Evolutionary conservation across 2,888 invertebrate species (phyloP).

Genomic region (Tineola bisselliella): DNA sequence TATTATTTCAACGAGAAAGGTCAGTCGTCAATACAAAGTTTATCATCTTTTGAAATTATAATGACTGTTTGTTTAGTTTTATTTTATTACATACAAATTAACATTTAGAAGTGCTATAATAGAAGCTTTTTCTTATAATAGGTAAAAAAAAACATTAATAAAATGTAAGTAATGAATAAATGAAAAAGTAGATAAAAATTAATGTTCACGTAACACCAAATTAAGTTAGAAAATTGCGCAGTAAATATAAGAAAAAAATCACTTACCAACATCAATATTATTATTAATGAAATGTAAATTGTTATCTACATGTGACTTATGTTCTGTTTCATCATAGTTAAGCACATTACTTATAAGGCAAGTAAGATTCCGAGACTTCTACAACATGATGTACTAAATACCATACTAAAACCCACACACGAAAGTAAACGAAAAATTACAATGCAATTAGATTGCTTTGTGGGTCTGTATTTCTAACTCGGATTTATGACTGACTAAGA

Average conservation of each 20-base stretch:
- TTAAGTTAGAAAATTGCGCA: not conserved
- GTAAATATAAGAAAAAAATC: not conserved
- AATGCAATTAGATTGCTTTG: too few relatives aligned
- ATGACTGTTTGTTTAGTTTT: too few relatives aligned
- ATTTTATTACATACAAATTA: too few relatives aligned
- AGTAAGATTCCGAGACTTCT: not conserved
- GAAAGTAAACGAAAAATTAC: too few relatives aligned
- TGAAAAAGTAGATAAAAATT: not conserved
- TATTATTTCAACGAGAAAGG: constrained; percentile 2
- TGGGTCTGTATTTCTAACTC: too few relatives aligned
- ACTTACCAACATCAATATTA: not conserved
- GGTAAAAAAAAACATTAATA: too few relatives aligned
- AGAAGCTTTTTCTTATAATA: too few relatives aligned
- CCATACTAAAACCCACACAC: not conserved
- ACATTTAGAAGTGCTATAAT: too few relatives aligned
- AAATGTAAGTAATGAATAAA: too few relatives aligned
- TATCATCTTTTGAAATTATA: not conserved
- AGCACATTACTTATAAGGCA: not conserved
- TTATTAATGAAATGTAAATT: constrained; percentile 11
- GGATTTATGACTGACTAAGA: too few relatives aligned
- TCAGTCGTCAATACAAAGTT: not conserved
- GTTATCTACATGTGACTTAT: not conserved
- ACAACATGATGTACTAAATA: not conserved
- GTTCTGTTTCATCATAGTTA: not conserved
- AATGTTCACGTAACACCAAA: not conserved